phyloP scores from a whole-genome alignment of 2,797 vertebrate genomes.

The Sylvilagus floridanus region DNA sequence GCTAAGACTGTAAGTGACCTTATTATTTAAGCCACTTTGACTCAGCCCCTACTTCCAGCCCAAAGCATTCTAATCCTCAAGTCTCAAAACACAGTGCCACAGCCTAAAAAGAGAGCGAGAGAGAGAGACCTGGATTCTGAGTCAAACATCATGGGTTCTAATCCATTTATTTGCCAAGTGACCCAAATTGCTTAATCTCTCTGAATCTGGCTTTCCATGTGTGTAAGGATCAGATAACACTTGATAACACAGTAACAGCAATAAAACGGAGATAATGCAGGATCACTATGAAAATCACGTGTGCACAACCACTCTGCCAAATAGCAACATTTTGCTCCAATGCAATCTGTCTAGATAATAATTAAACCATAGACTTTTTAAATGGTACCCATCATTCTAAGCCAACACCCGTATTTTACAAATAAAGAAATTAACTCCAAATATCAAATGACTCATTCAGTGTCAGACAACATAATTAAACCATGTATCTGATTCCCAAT shows the following conservation, averaged over 20 bases:
- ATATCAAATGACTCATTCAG: constrained; percentile 11
- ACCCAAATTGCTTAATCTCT: constrained; percentile 41
- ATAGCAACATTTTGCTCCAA: background rate
- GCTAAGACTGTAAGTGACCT: background rate
- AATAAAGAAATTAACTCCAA: constrained; percentile 17
- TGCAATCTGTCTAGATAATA: constrained; percentile 5
- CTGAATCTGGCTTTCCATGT: background rate
- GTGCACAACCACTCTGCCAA: background rate
- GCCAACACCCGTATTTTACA: constrained; percentile 5
- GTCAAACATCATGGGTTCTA: background rate
- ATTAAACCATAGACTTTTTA: constrained; percentile 13
- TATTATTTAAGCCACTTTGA: constrained; percentile 26
- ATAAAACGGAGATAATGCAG: constrained; percentile 27
- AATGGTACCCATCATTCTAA: background rate
- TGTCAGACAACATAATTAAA: background rate
- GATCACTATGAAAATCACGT: background rate
- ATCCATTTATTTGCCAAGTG: background rate
- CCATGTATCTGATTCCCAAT: background rate
- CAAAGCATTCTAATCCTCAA: constrained; percentile 11
- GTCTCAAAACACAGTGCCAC: background rate
- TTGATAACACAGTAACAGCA: constrained; percentile 15
- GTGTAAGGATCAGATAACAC: background rate
- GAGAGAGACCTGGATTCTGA: constrained; percentile 18
- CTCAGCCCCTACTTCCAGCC: background rate
- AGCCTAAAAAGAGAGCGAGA: background rate